A percentile compares a stretch with the other conserved stretches of the same genome.
phyloP scores from a whole-genome alignment of 2,888 invertebrate genomes.

The Lasioglossum malachurum region DNA sequence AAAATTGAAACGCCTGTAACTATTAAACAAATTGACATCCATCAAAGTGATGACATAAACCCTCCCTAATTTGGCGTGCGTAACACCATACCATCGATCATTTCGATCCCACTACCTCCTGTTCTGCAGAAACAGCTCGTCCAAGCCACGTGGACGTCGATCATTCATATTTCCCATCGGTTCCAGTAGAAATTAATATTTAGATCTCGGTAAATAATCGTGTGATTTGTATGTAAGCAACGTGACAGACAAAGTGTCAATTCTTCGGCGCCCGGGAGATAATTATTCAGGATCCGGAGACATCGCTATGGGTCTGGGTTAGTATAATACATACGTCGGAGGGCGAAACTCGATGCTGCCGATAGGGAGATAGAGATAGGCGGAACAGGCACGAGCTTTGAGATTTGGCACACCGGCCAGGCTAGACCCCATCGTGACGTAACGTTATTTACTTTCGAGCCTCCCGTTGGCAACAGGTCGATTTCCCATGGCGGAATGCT shows the following conservation, averaged over 20 bases:
- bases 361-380: slow-evolving; percentile 54
- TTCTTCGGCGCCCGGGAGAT: background rate
- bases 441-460: slow-evolving; percentile 82
- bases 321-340: slow-evolving; percentile 36
- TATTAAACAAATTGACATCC: background rate
- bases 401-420: slow-evolving; percentile 38
- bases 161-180: background rate
- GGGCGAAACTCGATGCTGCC: slow-evolving; percentile 35
- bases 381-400: slow-evolving; percentile 50
- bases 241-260: background rate
- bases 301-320: background rate
- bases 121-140: background rate
- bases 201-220: background rate
- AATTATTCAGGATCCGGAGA: background rate
- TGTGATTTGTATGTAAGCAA: background rate
- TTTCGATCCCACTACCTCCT: background rate
- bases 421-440: slow-evolving; percentile 75
- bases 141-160: background rate
- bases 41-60: background rate
- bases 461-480: slow-evolving; percentile 83
- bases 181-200: background rate
- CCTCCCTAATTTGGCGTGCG: background rate
- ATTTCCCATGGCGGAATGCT: slow-evolving; percentile 68
- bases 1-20: background rate
- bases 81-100: background rate